Evolutionary conservation across 1,140 invertebrate species (phyloP).

Genomic region (Physella acuta): DNA sequence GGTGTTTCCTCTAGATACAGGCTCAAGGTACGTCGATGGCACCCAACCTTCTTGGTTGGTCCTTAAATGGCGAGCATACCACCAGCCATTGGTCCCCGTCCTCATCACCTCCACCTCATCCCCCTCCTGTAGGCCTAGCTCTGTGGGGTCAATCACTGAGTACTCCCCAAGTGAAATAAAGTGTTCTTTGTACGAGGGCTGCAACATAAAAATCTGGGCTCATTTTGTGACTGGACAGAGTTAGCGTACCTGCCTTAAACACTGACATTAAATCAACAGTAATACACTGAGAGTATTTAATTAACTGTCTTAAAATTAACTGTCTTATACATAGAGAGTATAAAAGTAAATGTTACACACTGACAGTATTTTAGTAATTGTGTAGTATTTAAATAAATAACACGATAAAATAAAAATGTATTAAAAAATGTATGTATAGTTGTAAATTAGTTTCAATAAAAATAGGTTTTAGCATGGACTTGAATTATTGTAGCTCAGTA

Average conservation of each 20-base stretch:
- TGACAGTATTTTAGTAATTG: no score
- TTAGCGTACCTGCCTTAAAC: no score
- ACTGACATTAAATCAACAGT: no score
- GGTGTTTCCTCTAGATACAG: constrained; percentile 43
- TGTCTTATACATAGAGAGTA: no score
- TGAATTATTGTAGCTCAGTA: not conserved
- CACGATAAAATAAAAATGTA: no score
- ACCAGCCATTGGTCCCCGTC: constrained; percentile 92
- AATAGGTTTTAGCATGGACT: not conserved
- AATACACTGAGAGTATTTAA: no score
- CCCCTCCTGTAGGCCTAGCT: constrained; percentile 85
- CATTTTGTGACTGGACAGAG: no score
- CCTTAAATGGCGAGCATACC: constrained; percentile 83
- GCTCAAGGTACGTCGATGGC: constrained; percentile 86
- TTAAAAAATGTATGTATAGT: not conserved
- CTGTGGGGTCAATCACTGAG: constrained; percentile 77
- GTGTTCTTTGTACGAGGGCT: constrained; percentile 48
- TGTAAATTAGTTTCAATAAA: not conserved
- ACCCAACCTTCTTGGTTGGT: constrained; percentile 83
- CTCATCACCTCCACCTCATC: constrained; percentile 80
- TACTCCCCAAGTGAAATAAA: constrained; percentile 81
- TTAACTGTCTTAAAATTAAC: no score
- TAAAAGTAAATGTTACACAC: no score
- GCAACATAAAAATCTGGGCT: no score
- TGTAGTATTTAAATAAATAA: no score